phyloP scores from a whole-genome alignment of 2,113 vertebrate species.

The Megaceryle torquata region DNA sequence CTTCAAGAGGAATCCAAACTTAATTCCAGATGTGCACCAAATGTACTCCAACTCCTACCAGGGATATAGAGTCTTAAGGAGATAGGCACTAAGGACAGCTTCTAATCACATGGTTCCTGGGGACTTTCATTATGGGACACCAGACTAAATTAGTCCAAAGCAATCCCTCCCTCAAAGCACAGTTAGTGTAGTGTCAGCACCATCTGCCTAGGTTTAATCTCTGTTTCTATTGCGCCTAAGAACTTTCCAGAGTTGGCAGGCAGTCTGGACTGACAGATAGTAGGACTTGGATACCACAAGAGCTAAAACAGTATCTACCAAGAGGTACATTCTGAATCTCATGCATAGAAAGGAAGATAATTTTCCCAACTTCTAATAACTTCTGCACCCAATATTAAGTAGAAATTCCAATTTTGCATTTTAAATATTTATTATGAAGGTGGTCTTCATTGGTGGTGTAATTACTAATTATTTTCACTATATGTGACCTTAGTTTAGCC shows the following conservation, averaged over 20 bases:
- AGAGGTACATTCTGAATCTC: not conserved
- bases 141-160: not conserved
- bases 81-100: not conserved
- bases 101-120: not conserved
- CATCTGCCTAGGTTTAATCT: not conserved
- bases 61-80: not conserved
- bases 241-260: rapidly evolving
- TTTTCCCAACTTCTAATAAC: not conserved
- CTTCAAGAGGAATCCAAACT: not conserved
- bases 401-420: not conserved
- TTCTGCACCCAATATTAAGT: not conserved
- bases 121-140: not conserved
- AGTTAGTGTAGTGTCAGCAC: not conserved
- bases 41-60: not conserved
- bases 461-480: not conserved
- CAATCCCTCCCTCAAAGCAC: not conserved
- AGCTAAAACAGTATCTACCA: not conserved
- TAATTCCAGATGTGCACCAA: not conserved
- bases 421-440: not conserved
- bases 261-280: not conserved
- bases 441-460: not conserved
- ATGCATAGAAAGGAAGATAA: not conserved
- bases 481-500: not conserved
- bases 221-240: not conserved
- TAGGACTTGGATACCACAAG: not conserved